Conservation (phyloP, 2,113 vertebrate species). For the Columbina picui region DNA sequence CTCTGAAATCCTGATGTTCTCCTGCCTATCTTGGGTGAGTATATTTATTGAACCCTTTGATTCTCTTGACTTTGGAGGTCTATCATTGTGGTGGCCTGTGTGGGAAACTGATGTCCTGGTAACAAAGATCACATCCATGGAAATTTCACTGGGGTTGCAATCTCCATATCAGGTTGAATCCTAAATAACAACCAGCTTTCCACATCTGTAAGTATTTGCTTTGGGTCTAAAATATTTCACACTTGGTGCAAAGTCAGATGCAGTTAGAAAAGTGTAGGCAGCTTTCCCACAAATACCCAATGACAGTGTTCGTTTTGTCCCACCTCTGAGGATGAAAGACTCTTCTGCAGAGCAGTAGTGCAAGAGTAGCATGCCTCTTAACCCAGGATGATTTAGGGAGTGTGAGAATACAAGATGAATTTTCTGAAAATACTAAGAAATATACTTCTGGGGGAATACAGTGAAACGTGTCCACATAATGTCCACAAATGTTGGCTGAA, state of each 20-base stretch:
- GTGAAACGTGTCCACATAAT: background rate
- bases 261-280: background rate
- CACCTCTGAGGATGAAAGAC: background rate
- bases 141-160: background rate
- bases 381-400: background rate
- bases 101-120: background rate
- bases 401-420: background rate
- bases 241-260: background rate
- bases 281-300: background rate
- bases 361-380: background rate
- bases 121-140: background rate
- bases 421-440: background rate
- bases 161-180: background rate
- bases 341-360: background rate
- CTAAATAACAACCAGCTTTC: background rate
- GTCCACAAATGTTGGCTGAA: background rate
- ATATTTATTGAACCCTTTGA: background rate
- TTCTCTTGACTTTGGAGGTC: background rate
- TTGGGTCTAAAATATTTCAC: background rate
- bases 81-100: background rate
- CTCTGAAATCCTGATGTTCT: background rate
- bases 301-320: background rate
- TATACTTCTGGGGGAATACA: background rate
- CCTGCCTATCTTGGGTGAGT: rapidly evolving
- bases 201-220: background rate